Conservation (phyloP, 1,140 invertebrate species). For the Anoplophora glabripennis region DNA sequence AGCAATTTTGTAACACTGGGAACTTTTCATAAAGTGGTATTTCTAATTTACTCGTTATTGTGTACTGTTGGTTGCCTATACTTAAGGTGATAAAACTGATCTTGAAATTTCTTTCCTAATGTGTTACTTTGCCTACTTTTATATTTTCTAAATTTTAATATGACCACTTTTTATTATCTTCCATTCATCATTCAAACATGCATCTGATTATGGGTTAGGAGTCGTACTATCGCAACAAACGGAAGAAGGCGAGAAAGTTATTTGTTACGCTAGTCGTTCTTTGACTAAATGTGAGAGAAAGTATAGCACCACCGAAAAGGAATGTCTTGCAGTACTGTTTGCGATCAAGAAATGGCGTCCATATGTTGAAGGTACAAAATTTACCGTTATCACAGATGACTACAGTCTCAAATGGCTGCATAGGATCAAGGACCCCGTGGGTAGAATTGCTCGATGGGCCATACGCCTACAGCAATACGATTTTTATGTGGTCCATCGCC, state of each 20-base stretch:
- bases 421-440: slow-evolving; percentile 44
- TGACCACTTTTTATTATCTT: no score
- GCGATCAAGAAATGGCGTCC: slow-evolving; percentile 43
- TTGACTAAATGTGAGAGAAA: slow-evolving; percentile 46
- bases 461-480: slow-evolving; percentile 46
- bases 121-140: no score
- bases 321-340: no score
- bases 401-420: slow-evolving; percentile 46
- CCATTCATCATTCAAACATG: slow-evolving; percentile 32
- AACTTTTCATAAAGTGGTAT: no score
- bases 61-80: no score
- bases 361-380: slow-evolving; percentile 45
- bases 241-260: slow-evolving; percentile 31
- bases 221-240: slow-evolving; percentile 32
- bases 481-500: slow-evolving; percentile 46
- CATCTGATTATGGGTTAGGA: slow-evolving; percentile 32
- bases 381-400: slow-evolving; percentile 50
- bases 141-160: no score
- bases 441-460: slow-evolving; percentile 48
- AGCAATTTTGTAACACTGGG: no score
- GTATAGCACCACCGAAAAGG: no score
- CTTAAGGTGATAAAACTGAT: no score
- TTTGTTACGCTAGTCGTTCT: slow-evolving; percentile 47
- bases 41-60: no score
- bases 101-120: no score